phyloP scores from a whole-genome alignment of 2,113 vertebrate species.

The Hippoglossus stenolepis region DNA sequence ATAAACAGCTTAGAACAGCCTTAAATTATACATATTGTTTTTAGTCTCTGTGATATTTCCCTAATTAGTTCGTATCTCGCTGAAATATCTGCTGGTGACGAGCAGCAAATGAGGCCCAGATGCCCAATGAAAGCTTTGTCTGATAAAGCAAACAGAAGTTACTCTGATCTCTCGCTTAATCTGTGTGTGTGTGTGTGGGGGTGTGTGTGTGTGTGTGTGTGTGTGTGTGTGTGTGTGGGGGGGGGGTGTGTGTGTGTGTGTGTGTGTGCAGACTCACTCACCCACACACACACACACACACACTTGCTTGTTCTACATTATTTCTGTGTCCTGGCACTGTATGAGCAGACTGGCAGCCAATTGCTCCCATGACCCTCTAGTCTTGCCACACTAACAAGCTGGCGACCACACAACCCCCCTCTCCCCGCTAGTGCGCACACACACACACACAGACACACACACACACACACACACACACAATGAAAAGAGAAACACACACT shows the following conservation, averaged over 20 bases:
- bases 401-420: slow-evolving; percentile 70
- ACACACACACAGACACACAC: slow-evolving; percentile 4
- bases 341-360: slow-evolving; percentile 79
- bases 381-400: slow-evolving; percentile 83
- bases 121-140: slow-evolving; percentile 77
- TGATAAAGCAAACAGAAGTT: slow-evolving; percentile 80
- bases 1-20: slow-evolving; percentile 55
- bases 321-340: slow-evolving; percentile 75
- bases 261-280: slow-evolving; percentile 20
- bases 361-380: slow-evolving; percentile 82
- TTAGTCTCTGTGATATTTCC: slow-evolving; percentile 61
- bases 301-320: slow-evolving; percentile 72
- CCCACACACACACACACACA: slow-evolving; percentile 41
- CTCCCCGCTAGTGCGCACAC: slow-evolving; percentile 24
- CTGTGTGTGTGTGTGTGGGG: slow-evolving; percentile 41
- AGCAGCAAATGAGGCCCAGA: slow-evolving; percentile 74
- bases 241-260: slow-evolving; percentile 35
- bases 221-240: slow-evolving; percentile 31
- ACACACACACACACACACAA: slow-evolving; percentile 1
- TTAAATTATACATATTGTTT: slow-evolving; percentile 75
- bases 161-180: slow-evolving; percentile 78
- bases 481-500: background rate
- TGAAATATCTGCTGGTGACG: slow-evolving; percentile 66
- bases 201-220: slow-evolving; percentile 33
- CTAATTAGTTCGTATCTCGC: slow-evolving; percentile 66